Conservation (phyloP, 2,113 vertebrate genomes). For the Sturnus vulgaris region DNA sequence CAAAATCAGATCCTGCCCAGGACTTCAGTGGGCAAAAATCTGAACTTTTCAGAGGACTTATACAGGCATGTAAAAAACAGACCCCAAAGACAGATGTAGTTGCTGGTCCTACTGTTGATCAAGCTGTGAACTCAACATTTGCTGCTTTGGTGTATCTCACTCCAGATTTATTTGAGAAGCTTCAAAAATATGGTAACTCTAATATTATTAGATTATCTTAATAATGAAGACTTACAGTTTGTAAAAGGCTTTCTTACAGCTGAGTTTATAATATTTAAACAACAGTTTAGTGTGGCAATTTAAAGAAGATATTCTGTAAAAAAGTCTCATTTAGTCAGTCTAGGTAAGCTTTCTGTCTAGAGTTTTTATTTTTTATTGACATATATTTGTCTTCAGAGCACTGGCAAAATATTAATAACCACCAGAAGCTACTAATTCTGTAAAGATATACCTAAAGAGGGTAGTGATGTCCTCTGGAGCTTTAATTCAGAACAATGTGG, state of each 20-base stretch:
- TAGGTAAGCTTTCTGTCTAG: background rate
- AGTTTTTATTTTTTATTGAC: background rate
- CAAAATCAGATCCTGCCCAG: constrained; percentile 88
- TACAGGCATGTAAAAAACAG: constrained; percentile 88
- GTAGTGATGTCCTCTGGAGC: background rate
- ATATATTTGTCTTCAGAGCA: background rate
- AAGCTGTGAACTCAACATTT: constrained; percentile 96
- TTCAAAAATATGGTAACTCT: constrained; percentile 88
- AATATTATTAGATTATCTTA: constrained; percentile 74
- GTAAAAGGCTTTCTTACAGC: constrained; percentile 25
- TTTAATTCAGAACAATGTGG: background rate
- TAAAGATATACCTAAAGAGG: background rate
- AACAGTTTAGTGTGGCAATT: background rate
- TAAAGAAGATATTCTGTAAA: background rate
- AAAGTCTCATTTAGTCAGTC: background rate
- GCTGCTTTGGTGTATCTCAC: constrained; percentile 95
- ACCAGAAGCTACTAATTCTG: background rate
- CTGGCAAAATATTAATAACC: background rate
- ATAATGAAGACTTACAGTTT: constrained; percentile 64
- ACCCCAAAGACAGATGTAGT: constrained; percentile 86
- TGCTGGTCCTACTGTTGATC: constrained; percentile 87
- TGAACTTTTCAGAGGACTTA: constrained; percentile 86
- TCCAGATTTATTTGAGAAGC: constrained; percentile 84
- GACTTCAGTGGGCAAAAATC: constrained; percentile 79
- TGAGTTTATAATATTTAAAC: background rate